A percentile compares a stretch with the other conserved stretches of the same genome.
These are phyloP conservation scores for Ganaspis brasiliensis DNA, from an alignment of 2,888 invertebrate species.

Conservation along the genomic window DNA sequence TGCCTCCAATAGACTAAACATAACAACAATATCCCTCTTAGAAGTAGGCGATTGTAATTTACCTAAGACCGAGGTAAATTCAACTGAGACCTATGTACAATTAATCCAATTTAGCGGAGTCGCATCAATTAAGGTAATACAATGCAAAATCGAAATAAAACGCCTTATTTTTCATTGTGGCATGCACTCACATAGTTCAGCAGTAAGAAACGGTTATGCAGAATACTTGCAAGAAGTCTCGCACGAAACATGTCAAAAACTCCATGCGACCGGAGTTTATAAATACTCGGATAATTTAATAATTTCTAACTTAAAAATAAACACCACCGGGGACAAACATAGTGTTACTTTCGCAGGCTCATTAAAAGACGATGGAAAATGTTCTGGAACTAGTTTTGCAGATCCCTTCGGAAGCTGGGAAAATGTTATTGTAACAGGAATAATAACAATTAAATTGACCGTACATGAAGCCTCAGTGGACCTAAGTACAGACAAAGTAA, in stretches of 20 bases:
- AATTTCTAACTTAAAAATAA: not conserved
- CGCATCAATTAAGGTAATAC: not conserved
- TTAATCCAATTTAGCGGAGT: not conserved
- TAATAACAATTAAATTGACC: not conserved
- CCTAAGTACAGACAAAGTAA: not conserved
- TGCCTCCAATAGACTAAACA: not conserved
- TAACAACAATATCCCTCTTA: not conserved
- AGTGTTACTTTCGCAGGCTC: not conserved
- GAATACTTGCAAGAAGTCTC: conserved; percentile 49
- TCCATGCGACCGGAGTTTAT: not conserved
- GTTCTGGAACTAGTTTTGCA: not conserved
- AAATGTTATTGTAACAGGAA: not conserved
- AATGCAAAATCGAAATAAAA: not conserved
- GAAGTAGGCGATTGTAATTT: not conserved
- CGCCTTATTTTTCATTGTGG: conserved; percentile 46
- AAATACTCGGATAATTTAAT: not conserved
- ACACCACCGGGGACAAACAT: not conserved
- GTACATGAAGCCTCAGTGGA: not conserved
- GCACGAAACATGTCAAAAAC: not conserved
- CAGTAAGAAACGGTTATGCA: conserved; percentile 42
- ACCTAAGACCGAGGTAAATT: not conserved
- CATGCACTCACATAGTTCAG: conserved; percentile 51
- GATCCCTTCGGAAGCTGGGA: not conserved
- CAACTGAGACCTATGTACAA: not conserved
- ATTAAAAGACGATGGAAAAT: not conserved